These are phyloP conservation scores for Antechinus stuartii DNA, from an alignment of 2,113 vertebrate species.

Conservation along the genomic window DNA sequence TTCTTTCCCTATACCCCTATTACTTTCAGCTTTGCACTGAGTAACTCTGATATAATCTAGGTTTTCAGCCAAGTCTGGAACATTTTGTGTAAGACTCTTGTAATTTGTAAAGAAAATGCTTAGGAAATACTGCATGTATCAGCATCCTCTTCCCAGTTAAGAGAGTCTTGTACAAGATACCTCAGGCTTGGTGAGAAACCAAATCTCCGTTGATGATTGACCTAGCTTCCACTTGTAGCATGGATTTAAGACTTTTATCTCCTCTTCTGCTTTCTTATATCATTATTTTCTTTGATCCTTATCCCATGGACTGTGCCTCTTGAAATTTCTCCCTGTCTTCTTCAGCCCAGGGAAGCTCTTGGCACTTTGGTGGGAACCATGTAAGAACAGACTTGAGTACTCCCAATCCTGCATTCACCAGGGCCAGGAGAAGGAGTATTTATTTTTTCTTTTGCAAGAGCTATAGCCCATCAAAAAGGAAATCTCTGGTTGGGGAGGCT, in stretches of 20 bases:
- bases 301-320: neutral
- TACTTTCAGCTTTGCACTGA: neutral
- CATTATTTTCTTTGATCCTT: neutral
- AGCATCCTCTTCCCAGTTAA: neutral
- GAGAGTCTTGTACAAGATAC: neutral
- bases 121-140: neutral
- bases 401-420: neutral
- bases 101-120: neutral
- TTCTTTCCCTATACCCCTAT: neutral
- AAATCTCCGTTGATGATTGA: neutral
- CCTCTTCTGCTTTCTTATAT: neutral
- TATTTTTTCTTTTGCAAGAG: neutral
- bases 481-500: neutral
- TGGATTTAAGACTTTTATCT: neutral
- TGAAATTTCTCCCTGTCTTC: neutral
- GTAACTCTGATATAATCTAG: neutral
- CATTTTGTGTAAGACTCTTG: neutral
- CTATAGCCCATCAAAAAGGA: neutral
- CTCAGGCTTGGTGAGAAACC: neutral
- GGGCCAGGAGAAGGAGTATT: neutral
- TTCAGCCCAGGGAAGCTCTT: neutral
- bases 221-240: neutral
- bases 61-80: neutral
- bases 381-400: neutral
- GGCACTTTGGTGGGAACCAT: neutral